These are phyloP conservation scores for Sminthurides aquaticus DNA, from an alignment of 2,888 invertebrate species.

Conservation along the genomic window DNA sequence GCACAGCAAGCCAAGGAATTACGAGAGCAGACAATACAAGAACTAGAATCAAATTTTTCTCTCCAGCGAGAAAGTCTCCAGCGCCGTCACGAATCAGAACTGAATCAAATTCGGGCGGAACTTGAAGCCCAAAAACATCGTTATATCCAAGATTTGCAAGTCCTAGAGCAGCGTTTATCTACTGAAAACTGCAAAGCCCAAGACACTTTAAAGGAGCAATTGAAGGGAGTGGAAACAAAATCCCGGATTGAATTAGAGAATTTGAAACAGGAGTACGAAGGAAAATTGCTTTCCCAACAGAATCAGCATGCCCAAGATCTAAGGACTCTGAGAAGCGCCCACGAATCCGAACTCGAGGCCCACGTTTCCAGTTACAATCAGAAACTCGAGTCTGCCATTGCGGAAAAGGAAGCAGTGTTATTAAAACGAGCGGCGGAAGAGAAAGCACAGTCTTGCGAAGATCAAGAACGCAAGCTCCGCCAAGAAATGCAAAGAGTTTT, in stretches of 20 bases:
- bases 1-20: conserved; percentile 57
- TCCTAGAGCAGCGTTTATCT: conserved; percentile 33
- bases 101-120: conserved; percentile 31
- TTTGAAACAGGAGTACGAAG: conserved; percentile 49
- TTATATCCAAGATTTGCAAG: conserved; percentile 33
- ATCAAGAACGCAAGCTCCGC: conserved; percentile 62
- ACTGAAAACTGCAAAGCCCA: conserved; percentile 34
- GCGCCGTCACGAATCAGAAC: conserved; percentile 28
- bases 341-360: conserved; percentile 58
- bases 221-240: conserved; percentile 38
- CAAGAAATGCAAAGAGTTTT: conserved; percentile 53
- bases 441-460: conserved; percentile 70
- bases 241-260: conserved; percentile 36
- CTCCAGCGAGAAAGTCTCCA: conserved; percentile 30
- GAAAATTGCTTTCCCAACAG: conserved; percentile 48
- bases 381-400: conserved; percentile 56
- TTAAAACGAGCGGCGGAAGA: conserved; percentile 63
- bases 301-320: conserved; percentile 49
- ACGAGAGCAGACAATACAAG: conserved; percentile 56
- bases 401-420: conserved; percentile 61
- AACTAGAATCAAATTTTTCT: conserved; percentile 54
- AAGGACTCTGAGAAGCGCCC: conserved; percentile 55
- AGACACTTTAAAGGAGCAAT: conserved; percentile 32
- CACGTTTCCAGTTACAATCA: conserved; percentile 58
- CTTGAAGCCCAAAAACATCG: conserved; percentile 32